phyloP scores from a whole-genome alignment of 2,113 vertebrate species.

The Tenrec ecaudatus region DNA sequence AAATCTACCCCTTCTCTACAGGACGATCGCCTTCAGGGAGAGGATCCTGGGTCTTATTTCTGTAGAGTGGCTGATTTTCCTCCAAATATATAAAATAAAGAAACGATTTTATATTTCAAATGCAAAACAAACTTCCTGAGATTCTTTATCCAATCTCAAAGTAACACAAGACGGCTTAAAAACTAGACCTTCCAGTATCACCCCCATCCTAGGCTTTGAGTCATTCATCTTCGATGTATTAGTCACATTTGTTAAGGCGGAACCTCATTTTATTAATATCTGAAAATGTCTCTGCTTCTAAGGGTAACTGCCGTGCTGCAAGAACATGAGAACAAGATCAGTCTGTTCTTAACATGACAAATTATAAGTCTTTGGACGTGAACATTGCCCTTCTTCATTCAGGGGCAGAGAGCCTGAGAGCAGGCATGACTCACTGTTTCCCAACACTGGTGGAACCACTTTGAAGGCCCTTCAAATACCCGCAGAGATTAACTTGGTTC shows the following conservation, averaged over 20 bases:
- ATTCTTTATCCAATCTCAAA: constrained; percentile 6
- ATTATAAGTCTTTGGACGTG: constrained; percentile 72
- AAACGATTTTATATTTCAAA: constrained; percentile 25
- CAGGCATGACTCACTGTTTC: constrained; percentile 76
- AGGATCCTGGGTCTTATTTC: constrained; percentile 14
- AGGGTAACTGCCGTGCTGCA: constrained; percentile 71
- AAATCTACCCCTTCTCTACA: constrained; percentile 33
- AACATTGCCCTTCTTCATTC: constrained; percentile 75
- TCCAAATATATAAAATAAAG: constrained; percentile 45
- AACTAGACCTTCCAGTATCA: constrained; percentile 44
- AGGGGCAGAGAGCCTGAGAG: constrained; percentile 70
- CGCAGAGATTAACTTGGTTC: constrained; percentile 45
- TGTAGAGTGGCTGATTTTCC: neutral
- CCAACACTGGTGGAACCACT: constrained; percentile 69
- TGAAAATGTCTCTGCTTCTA: constrained; percentile 66
- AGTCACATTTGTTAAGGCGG: constrained; percentile 76
- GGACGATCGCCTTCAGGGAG: neutral
- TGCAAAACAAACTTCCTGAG: constrained; percentile 27
- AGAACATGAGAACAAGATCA: constrained; percentile 76
- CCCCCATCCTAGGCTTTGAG: constrained; percentile 52
- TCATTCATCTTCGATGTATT: constrained; percentile 68
- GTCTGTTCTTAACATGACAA: constrained; percentile 79
- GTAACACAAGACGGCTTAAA: constrained; percentile 57
- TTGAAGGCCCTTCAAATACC: constrained; percentile 64
- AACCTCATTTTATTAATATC: constrained; percentile 77